Conservation (phyloP, 2,113 vertebrate genomes). For the Lynx canadensis region DNA sequence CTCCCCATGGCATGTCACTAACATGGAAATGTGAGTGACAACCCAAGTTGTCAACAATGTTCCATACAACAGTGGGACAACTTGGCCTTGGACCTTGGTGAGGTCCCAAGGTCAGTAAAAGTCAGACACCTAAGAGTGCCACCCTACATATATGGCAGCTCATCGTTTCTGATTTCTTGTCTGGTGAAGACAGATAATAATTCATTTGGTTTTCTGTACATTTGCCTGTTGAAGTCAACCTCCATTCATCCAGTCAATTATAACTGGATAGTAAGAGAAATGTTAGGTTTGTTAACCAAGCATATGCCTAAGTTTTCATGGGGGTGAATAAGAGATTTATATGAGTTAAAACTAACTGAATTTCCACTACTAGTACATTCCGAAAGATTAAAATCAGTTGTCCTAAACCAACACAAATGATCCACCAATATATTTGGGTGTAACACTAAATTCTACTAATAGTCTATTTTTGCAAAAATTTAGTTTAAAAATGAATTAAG, state of each 20-base stretch:
- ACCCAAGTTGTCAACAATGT: background rate
- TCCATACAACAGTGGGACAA: background rate
- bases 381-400: constrained; percentile 24
- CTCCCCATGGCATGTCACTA: background rate
- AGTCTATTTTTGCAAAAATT: background rate
- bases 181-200: background rate
- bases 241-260: background rate
- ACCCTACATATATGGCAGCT: background rate
- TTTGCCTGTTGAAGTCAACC: constrained; percentile 9
- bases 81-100: background rate
- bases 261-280: constrained; percentile 26
- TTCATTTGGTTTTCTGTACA: background rate
- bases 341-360: constrained; percentile 37
- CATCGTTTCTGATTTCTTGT: background rate
- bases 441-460: background rate
- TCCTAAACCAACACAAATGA: constrained; percentile 32
- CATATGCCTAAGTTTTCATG: background rate
- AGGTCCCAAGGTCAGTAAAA: background rate
- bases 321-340: background rate
- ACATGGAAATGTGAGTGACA: background rate
- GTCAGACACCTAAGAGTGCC: background rate
- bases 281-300: constrained; percentile 2
- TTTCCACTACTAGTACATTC: background rate
- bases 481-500: constrained; percentile 37
- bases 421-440: background rate